Base-by-base conservation (phyloP, 2,113 vertebrate species). In the Nettapus auritus region DNA sequence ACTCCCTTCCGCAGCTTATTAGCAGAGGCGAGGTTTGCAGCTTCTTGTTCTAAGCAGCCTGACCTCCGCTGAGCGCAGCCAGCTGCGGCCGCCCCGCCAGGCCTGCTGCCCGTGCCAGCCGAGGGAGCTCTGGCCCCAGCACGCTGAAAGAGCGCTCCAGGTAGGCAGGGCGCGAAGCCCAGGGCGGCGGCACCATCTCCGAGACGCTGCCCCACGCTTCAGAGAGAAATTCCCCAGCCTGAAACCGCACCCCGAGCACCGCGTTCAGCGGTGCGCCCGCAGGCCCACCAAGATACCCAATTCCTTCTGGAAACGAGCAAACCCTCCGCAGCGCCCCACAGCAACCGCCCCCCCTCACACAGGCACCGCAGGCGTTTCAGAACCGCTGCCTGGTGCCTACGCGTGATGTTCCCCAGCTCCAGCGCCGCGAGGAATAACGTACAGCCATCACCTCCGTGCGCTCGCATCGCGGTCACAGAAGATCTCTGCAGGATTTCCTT, bases 1-100 rank as follows among this genome's bases (percentile, higher is more conserved):
- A 86, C 83, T 94, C 76, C 55, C 70, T 18, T 66, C 89, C 59
- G 94, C 93, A 95, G 85, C 87, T 75, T 57, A 69, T 82, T 82
- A 91, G 82, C 75, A 74, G 28, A 59, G 55, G 79, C 22, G 38
- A 79, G 66, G 68, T 7, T 13, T 82, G 89, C 7, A 93, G 84
- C 18, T 40, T 20, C 62, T 64, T 8, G 62, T 29, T 20, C 62
- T 50, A 50, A 85, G 89, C 90, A 92, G 46, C 55, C 59, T 16
- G 55, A 88, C 82, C 87, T 74, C 82, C 68, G 29, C 60, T 0
- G 59, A 92, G 82, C 75, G 26, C 20, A 48, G 18, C 66, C 26
- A 34, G 9, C 50, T n/a, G 20, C 28, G 44, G 3, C 42, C 15
- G 26, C 74, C 21, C 75, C 26, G 52, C 1, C 1, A 69, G 33